Percentiles rank a stretch among this genome's conserved stretches.
Evolutionary conservation across 2,797 vertebrate genomes (phyloP).

Genomic region (Poeciliopsis infans): DNA sequence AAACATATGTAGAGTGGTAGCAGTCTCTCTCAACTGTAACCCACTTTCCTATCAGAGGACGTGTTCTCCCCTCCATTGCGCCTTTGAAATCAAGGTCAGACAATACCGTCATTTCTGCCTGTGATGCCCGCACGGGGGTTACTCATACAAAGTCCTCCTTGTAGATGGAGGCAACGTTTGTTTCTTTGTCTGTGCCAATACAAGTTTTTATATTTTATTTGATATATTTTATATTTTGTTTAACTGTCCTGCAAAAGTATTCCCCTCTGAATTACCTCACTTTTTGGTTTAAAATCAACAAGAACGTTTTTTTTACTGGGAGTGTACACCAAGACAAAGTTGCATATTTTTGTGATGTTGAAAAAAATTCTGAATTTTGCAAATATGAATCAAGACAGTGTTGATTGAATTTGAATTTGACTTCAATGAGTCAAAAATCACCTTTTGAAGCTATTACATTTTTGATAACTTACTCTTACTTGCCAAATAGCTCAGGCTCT

Average conservation of each 20-base stretch:
- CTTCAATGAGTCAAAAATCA: neutral
- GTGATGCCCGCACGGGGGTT: slow-evolving; percentile 41
- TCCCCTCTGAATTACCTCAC: neutral
- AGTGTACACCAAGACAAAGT: neutral
- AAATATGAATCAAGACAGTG: neutral
- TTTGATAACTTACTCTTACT: neutral
- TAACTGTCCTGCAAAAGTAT: neutral
- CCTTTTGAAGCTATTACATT: neutral
- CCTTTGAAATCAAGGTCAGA: slow-evolving; percentile 73
- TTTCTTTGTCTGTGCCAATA: slow-evolving; percentile 29
- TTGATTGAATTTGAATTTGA: neutral
- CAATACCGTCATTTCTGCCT: slow-evolving; percentile 58
- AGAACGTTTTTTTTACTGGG: neutral
- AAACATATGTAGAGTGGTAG: slow-evolving; percentile 56
- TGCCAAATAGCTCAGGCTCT: neutral
- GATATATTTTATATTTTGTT: neutral
- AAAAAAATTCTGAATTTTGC: neutral
- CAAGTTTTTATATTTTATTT: neutral
- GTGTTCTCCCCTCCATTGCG: slow-evolving; percentile 54
- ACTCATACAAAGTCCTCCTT: slow-evolving; percentile 36
- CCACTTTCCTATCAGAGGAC: slow-evolving; percentile 73
- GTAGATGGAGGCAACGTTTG: slow-evolving; percentile 13
- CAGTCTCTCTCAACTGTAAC: slow-evolving; percentile 73
- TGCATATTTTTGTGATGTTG: neutral
- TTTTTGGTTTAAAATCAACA: neutral